Percentiles rank a stretch among this genome's conserved stretches.
Conservation (phyloP, 2,797 vertebrate genomes). For the Acanthurus leucopareius region DNA sequence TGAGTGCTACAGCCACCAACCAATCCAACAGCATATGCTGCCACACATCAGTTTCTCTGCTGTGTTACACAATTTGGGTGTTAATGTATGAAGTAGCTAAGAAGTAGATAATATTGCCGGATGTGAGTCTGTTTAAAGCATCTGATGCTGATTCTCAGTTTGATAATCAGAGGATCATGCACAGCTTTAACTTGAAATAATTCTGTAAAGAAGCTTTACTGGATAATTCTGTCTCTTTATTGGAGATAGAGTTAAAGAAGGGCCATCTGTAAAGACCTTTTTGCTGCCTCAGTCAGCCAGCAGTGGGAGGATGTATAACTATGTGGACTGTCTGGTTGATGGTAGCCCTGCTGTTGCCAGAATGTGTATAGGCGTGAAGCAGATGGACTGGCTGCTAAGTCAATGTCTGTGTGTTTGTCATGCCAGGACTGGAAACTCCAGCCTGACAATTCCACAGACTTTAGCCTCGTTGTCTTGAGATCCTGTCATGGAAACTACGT, state of each 20-base stretch:
- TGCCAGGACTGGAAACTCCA: conserved; percentile 63
- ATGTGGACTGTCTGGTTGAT: conserved; percentile 25
- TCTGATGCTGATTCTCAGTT: conserved; percentile 37
- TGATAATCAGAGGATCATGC: conserved; percentile 62
- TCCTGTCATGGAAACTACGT: conserved; percentile 41
- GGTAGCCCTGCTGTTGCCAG: conserved; percentile 35
- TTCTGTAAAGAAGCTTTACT: conserved; percentile 56
- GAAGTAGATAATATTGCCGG: conserved; percentile 41
- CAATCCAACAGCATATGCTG: conserved; percentile 42
- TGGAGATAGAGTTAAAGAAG: conserved; percentile 42
- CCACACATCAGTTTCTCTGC: conserved; percentile 11
- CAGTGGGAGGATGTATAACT: conserved; percentile 27
- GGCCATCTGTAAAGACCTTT: conserved; percentile 56
- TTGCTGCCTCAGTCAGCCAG: conserved; percentile 17
- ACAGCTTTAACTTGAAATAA: conserved; percentile 58
- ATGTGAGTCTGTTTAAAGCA: conserved; percentile 65
- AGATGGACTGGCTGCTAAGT: conserved; percentile 43
- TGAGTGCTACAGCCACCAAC: conserved; percentile 33
- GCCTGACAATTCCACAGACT: conserved; percentile 51
- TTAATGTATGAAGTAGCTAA: conserved; percentile 33
- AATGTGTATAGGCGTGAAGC: conserved; percentile 44
- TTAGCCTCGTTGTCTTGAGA: conserved; percentile 20
- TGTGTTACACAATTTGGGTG: conserved; percentile 21
- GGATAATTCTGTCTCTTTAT: conserved; percentile 34
- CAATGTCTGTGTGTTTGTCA: conserved; percentile 38